Conservation (phyloP, 2,888 invertebrate species). For the Chironomus riparius region DNA sequence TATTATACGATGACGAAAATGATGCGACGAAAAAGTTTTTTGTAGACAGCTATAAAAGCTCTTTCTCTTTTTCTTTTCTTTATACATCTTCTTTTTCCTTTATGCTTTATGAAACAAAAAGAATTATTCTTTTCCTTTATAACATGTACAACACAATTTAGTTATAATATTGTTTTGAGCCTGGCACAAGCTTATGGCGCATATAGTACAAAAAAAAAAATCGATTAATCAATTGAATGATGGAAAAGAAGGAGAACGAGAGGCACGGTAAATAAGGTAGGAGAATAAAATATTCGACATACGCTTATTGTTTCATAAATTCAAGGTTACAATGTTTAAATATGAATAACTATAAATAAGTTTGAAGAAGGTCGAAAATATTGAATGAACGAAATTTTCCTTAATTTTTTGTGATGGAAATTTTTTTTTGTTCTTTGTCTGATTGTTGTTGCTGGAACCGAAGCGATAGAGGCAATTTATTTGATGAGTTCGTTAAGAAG, state of each 20-base stretch:
- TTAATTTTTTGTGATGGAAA: too few relatives aligned
- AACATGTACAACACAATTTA: neutral
- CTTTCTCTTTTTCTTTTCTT: neutral
- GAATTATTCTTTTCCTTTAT: neutral
- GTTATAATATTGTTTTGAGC: neutral
- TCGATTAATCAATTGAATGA: neutral
- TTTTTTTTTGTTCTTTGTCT: too few relatives aligned
- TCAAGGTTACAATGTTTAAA: too few relatives aligned
- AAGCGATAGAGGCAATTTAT: too few relatives aligned
- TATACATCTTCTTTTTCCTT: neutral
- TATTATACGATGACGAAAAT: neutral
- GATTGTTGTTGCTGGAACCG: too few relatives aligned
- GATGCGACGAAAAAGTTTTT: constrained; percentile 1
- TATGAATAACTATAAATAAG: too few relatives aligned
- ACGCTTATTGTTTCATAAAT: too few relatives aligned
- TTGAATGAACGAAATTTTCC: too few relatives aligned
- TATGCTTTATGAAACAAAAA: neutral
- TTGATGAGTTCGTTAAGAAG: too few relatives aligned
- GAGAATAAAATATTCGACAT: neutral
- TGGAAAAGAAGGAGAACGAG: too few relatives aligned
- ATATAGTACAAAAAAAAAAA: neutral
- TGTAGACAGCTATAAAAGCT: neutral
- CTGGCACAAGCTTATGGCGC: neutral
- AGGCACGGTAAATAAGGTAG: neutral
- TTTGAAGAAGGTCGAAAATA: too few relatives aligned